Evolutionary conservation across 1,140 invertebrate genomes (phyloP).

Genomic region (Cepaea nemoralis): DNA sequence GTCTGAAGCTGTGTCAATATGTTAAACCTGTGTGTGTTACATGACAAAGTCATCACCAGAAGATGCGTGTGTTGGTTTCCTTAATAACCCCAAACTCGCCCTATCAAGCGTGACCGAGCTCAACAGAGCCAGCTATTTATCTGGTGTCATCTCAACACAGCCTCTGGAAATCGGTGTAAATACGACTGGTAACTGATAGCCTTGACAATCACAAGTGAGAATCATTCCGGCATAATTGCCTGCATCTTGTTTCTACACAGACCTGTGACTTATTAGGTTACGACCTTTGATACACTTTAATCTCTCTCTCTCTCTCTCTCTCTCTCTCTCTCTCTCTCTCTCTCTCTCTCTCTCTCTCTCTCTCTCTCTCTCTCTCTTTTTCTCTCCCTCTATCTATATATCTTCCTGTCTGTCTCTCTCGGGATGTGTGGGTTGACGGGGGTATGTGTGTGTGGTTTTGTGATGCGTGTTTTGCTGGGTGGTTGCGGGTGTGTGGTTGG

Average conservation of each 20-base stretch:
- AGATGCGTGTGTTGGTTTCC: neutral
- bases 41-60: neutral
- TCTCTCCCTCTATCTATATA: too few relatives aligned
- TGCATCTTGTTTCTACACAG: neutral
- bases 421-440: too few relatives aligned
- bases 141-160: neutral
- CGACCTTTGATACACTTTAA: neutral
- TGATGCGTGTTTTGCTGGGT: too few relatives aligned
- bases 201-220: neutral
- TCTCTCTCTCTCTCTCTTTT: too few relatives aligned
- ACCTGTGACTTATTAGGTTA: neutral
- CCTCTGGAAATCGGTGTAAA: neutral
- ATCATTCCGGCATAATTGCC: neutral
- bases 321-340: too few relatives aligned
- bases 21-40: neutral
- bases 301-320: neutral
- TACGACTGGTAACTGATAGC: neutral
- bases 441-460: too few relatives aligned
- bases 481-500: too few relatives aligned
- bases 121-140: constrained; percentile 2
- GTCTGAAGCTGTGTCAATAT: neutral
- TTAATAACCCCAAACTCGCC: constrained; percentile 7
- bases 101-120: neutral
- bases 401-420: too few relatives aligned
- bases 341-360: too few relatives aligned